A percentile compares a stretch with the other conserved stretches of the same genome.
phyloP scores from a whole-genome alignment of 1,140 invertebrate genomes.

The Penaeus vannamei region DNA sequence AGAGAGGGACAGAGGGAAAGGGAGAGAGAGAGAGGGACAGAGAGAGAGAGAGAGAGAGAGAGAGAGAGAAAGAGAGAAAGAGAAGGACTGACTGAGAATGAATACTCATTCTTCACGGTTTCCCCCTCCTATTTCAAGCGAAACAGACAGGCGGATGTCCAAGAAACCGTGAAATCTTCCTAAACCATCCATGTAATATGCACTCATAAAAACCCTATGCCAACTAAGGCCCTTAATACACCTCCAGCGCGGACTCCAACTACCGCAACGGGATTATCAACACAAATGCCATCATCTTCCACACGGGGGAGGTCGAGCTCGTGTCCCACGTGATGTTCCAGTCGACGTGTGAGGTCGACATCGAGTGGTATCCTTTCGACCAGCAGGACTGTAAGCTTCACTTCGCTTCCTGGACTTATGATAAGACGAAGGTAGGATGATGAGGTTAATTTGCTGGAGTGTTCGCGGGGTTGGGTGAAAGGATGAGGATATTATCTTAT shows the following conservation, averaged over 20 bases:
- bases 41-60: no score
- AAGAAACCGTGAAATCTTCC: no score
- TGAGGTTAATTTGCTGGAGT: not conserved
- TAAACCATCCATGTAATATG: no score
- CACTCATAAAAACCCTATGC: not conserved
- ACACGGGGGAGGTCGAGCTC: slow-evolving; percentile 34
- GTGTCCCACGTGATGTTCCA: slow-evolving; percentile 50
- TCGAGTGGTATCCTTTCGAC: slow-evolving; percentile 56
- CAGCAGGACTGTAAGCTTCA: slow-evolving; percentile 47
- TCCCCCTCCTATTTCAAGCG: no score
- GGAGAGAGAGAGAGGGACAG: no score
- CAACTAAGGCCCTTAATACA: not conserved
- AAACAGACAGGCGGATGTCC: no score
- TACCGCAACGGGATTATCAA: slow-evolving; percentile 39
- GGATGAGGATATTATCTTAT: no score
- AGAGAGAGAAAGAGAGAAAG: no score
- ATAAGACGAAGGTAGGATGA: slow-evolving; percentile 14
- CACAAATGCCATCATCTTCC: slow-evolving; percentile 41
- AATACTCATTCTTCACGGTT: no score
- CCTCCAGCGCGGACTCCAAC: slow-evolving; percentile 38
- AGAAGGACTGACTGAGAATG: no score
- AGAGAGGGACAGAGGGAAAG: no score
- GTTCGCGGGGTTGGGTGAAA: not conserved
- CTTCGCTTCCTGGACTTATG: slow-evolving; percentile 47
- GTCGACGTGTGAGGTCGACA: slow-evolving; percentile 51